These are phyloP conservation scores for Pogoniulus pusillus DNA, from an alignment of 2,797 vertebrate genomes.

Conservation along the genomic window DNA sequence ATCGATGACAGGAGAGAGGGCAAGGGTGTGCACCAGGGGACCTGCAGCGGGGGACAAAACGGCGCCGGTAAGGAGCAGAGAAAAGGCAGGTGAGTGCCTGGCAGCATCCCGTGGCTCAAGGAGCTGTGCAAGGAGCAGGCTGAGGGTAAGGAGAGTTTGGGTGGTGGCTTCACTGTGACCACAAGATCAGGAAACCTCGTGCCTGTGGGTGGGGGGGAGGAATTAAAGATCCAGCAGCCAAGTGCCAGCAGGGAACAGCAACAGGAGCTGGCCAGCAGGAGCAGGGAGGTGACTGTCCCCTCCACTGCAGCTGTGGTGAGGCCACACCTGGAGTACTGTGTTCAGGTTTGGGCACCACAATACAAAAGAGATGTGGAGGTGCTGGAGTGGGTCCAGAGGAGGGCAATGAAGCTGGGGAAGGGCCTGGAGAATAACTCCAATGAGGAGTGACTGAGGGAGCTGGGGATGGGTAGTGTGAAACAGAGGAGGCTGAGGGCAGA, in stretches of 20 bases:
- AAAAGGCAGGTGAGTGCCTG: not conserved
- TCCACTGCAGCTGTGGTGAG: too few species aligned
- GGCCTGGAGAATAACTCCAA: too few species aligned
- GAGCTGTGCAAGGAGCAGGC: not conserved
- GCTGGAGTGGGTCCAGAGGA: too few species aligned
- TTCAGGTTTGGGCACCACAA: too few species aligned
- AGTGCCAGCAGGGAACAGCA: not conserved
- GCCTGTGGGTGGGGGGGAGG: not conserved
- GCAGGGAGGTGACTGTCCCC: too few species aligned
- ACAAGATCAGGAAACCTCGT: not conserved
- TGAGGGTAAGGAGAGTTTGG: not conserved
- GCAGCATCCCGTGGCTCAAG: not conserved
- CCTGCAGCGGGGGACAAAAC: constrained; percentile 67
- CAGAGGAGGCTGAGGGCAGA: too few species aligned
- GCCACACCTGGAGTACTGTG: too few species aligned
- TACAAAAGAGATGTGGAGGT: too few species aligned
- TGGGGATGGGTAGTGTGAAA: too few species aligned
- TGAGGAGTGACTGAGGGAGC: too few species aligned
- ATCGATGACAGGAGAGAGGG: constrained; percentile 83
- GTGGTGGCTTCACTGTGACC: not conserved
- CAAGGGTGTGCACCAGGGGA: constrained; percentile 79
- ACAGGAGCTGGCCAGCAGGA: not conserved
- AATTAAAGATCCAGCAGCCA: not conserved
- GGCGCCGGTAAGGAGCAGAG: not conserved
- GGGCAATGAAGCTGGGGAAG: too few species aligned